Conservation (phyloP, 1,140 invertebrate species). For the Drosophila triauraria region DNA sequence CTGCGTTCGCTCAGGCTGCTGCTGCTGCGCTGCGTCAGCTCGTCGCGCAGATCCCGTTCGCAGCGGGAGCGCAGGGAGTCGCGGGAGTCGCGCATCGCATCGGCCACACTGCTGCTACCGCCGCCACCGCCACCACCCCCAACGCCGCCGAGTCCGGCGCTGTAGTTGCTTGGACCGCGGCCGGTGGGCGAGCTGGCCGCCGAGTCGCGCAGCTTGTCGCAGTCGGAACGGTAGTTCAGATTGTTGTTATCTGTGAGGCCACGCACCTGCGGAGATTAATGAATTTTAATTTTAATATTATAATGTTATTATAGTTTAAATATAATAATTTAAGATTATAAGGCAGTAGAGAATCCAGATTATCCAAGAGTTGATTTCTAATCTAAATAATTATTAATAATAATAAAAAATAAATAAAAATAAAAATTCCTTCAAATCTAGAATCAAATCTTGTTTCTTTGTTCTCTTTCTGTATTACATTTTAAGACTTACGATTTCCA, state of each 20-base stretch:
- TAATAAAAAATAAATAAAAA: too few relatives aligned
- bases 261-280: constrained; percentile 84
- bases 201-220: constrained; percentile 81
- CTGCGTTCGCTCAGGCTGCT: constrained; percentile 77
- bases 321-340: neutral
- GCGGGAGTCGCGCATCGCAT: constrained; percentile 70
- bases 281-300: neutral
- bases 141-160: constrained; percentile 31
- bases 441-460: too few relatives aligned
- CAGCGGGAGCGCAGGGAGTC: constrained; percentile 73
- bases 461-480: too few relatives aligned
- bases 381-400: too few relatives aligned
- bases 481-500: too few relatives aligned
- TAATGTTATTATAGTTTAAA: neutral
- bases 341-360: neutral
- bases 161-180: constrained; percentile 68
- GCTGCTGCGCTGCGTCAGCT: constrained; percentile 79
- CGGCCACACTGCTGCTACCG: constrained; percentile 34
- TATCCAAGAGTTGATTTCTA: neutral
- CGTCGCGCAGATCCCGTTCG: constrained; percentile 78
- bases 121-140: constrained; percentile 32
- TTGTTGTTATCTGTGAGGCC: constrained; percentile 94
- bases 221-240: constrained; percentile 86
- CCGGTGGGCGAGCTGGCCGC: constrained; percentile 78
- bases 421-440: too few relatives aligned